Evolutionary conservation across 2,797 vertebrate genomes (phyloP).

Genomic region (Chromobotia macracanthus): DNA sequence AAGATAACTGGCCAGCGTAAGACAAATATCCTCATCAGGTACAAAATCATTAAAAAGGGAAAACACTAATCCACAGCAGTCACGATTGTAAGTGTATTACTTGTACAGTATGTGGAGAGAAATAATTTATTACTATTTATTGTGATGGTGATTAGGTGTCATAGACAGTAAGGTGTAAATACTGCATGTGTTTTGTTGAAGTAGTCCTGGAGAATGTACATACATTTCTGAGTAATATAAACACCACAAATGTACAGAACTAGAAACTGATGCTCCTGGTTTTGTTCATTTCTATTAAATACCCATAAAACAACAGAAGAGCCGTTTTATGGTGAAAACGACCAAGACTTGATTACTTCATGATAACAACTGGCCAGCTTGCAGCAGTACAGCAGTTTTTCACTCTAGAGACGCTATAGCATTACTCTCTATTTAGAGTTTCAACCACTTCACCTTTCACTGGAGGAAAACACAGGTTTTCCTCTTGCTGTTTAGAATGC

Average conservation of each 20-base stretch:
- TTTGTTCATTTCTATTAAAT: conserved; percentile 71
- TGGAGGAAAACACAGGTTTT: background rate
- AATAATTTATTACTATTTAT: conserved; percentile 69
- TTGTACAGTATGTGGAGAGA: conserved; percentile 45
- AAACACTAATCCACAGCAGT: conserved; percentile 46
- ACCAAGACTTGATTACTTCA: conserved; percentile 10
- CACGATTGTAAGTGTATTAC: conserved; percentile 29
- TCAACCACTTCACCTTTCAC: background rate
- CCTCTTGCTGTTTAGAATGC: background rate
- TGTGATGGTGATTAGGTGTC: conserved; percentile 60
- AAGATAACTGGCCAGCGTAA: conserved; percentile 27
- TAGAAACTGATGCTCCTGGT: conserved; percentile 40
- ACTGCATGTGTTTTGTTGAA: conserved; percentile 60
- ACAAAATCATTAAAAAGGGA: conserved; percentile 49
- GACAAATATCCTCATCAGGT: conserved; percentile 40
- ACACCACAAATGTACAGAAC: conserved; percentile 56
- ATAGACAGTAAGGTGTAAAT: conserved; percentile 60
- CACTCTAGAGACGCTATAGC: background rate
- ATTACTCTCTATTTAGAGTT: background rate
- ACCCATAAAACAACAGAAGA: conserved; percentile 45
- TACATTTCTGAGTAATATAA: conserved; percentile 35
- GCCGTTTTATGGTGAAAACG: conserved; percentile 30
- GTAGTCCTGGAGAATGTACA: conserved; percentile 53
- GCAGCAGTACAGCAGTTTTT: background rate
- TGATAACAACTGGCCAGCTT: background rate